phyloP scores from a whole-genome alignment of 2,113 vertebrate genomes.

The Andinoacara biseriatus region DNA sequence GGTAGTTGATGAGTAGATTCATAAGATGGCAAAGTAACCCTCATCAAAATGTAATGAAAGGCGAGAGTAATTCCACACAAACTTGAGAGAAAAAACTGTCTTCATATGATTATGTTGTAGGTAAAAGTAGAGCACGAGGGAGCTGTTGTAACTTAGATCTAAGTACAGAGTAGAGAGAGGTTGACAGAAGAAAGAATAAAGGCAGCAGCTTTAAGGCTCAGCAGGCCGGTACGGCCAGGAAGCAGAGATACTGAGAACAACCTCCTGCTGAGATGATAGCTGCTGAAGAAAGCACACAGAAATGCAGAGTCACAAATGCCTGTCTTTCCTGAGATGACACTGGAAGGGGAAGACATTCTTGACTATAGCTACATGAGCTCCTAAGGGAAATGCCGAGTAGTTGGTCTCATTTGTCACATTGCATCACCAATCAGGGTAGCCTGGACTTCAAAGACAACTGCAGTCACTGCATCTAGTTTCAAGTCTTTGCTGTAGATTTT shows the following conservation, averaged over 20 bases:
- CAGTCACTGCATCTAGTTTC: slow-evolving; percentile 20
- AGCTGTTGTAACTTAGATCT: slow-evolving; percentile 20
- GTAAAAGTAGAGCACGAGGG: slow-evolving; percentile 30
- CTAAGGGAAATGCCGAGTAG: slow-evolving; percentile 22
- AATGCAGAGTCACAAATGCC: slow-evolving; percentile 22
- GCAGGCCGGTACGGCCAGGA: slow-evolving; percentile 25
- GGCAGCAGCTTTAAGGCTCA: slow-evolving; percentile 40
- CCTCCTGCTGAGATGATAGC: slow-evolving; percentile 46
- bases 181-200: slow-evolving; percentile 37
- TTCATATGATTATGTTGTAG: slow-evolving; percentile 20
- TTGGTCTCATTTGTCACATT: slow-evolving; percentile 35
- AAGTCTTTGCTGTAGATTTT: slow-evolving; percentile 32
- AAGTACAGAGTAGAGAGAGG: slow-evolving; percentile 24
- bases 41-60: slow-evolving; percentile 35
- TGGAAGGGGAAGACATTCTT: slow-evolving; percentile 6
- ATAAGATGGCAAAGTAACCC: not conserved
- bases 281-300: slow-evolving; percentile 28
- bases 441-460: slow-evolving; percentile 42
- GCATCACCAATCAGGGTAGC: slow-evolving; percentile 34
- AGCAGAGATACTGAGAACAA: slow-evolving; percentile 27
- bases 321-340: not conserved
- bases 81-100: not conserved
- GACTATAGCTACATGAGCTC: not conserved
- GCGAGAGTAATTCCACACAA: slow-evolving; percentile 21
- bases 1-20: slow-evolving; percentile 15